A percentile compares a stretch with the other conserved stretches of the same genome.
These are phyloP conservation scores for Ptychochromis oligacanthus DNA, from an alignment of 2,113 vertebrate genomes.

Conservation along the genomic window DNA sequence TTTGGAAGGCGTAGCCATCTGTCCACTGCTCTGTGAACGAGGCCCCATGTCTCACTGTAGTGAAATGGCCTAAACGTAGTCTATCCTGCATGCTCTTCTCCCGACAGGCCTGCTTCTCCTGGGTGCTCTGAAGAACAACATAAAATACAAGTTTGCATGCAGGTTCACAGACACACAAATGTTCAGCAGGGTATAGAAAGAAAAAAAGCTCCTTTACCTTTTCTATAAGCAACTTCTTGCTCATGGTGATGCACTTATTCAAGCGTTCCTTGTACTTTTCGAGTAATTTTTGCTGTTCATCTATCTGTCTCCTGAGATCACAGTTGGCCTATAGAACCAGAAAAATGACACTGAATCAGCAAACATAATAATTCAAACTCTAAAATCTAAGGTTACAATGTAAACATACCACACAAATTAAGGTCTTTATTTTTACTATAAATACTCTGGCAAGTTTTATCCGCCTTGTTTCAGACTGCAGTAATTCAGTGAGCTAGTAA, in stretches of 20 bases:
- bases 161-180: background rate
- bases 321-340: constrained; percentile 90
- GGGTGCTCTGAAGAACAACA: constrained; percentile 87
- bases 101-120: constrained; percentile 97
- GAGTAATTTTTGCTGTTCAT: constrained; percentile 99
- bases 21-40: constrained; percentile 99
- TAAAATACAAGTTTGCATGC: background rate
- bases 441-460: background rate
- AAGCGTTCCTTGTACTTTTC: constrained; percentile 99
- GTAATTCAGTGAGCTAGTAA: background rate
- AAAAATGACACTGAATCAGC: background rate
- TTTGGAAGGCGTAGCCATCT: constrained; percentile 98
- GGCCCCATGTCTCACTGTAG: constrained; percentile 97
- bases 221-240: constrained; percentile 99
- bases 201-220: constrained; percentile 81
- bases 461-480: background rate
- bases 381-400: too few relatives aligned
- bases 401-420: too few relatives aligned
- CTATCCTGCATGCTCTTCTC: constrained; percentile 99
- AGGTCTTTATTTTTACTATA: background rate
- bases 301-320: constrained; percentile 99
- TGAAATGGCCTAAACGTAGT: constrained; percentile 98
- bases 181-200: background rate
- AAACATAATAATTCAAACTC: background rate
- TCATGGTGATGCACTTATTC: constrained; percentile 99